Base-by-base conservation (phyloP, 2,888 invertebrate species). In the Synergus laeviventris region DNA sequence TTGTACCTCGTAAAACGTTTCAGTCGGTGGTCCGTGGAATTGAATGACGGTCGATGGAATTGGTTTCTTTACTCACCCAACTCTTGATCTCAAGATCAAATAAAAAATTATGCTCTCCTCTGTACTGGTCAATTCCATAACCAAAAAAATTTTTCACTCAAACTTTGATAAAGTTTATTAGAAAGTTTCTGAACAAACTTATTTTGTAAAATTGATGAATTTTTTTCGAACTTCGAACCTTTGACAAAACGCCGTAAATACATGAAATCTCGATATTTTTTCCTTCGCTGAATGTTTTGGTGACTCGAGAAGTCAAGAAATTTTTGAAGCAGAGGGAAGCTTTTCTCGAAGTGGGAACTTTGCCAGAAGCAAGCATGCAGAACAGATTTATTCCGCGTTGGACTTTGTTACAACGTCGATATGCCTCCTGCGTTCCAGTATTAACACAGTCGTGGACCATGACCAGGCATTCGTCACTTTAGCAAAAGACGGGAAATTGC, bases 311-410 rank as follows among this genome's bases (percentile, higher is more conserved):
- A 31, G 31, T 31, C 31, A 31, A 31, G 31, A 31, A 31, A 70
- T 70, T 70, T 64, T 75, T 64, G 70, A 79, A 75, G 80, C 77
- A 80, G 78, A 76, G 81, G 82, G 82, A 82, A 84, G 76, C 75
- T 77, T 81, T 78, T 76, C 77, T 79, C 62, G 75, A 74, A 77
- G 76, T 77, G 81, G 82, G 82, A 84, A 81, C 79, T 81, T 79
- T 83, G 84, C 83, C 84, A 84, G 83, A 79, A 81, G 83, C 82
- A 80, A 83, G 81, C 84, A 84, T 82, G 84, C 83, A 82, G 82
- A 85, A 83, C 83, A 83, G 84, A 85, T 84, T 85, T 84, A 84
- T 85, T 83, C 83, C 81, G 76, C 70, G 21, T 31, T 70, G 70
- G 70, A 70, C 70, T 70, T 70, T 49, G 49, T 70, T 70, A 70